Conservation (phyloP, 2,888 invertebrate species). For the Tetheella fluctuosa region DNA sequence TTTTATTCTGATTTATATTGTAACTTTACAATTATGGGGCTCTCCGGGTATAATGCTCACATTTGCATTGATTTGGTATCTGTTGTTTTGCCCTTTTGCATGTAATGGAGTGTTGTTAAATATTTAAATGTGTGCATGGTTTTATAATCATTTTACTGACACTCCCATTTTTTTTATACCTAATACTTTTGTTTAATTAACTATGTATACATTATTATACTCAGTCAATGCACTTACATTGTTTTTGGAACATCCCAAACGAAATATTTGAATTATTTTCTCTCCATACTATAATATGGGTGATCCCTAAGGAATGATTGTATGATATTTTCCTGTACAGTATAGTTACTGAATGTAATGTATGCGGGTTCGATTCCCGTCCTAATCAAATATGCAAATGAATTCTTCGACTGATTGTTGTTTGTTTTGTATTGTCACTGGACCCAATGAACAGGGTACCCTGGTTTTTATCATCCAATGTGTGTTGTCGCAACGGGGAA, state of each 20-base stretch:
- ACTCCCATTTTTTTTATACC: too few species aligned
- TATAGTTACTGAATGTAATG: neutral
- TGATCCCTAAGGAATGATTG: neutral
- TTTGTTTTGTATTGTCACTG: neutral
- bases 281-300: neutral
- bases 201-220: too few species aligned
- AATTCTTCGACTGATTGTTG: neutral
- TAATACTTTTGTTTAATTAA: too few species aligned
- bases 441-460: neutral
- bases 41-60: constrained; percentile 24
- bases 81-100: neutral
- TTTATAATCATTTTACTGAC: too few species aligned
- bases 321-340: neutral
- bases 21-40: constrained; percentile 16
- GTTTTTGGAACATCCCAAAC: too few species aligned
- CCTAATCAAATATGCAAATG: neutral
- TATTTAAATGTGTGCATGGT: neutral
- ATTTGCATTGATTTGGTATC: constrained; percentile 15
- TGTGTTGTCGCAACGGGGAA: neutral
- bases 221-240: too few species aligned
- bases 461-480: neutral
- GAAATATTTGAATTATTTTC: too few species aligned
- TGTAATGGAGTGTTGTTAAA: neutral
- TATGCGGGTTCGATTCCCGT: neutral
- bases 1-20: neutral